Percentiles rank a stretch among this genome's conserved stretches.
phyloP scores from a whole-genome alignment of 64 coral and sea anemone genomes.

The Montipora capricornis region DNA sequence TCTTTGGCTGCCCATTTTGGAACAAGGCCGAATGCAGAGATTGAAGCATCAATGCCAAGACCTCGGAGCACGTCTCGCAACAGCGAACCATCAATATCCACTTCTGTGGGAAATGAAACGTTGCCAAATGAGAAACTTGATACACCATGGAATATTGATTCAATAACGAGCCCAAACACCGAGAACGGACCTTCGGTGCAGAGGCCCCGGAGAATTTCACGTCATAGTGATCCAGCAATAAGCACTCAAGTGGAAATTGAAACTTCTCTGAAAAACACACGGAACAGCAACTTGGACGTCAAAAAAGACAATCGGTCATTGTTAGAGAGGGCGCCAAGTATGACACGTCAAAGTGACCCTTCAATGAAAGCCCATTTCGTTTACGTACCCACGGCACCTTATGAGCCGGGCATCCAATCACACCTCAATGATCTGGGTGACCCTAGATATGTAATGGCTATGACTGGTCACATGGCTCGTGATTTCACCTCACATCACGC shows the following conservation, averaged over 20 bases:
- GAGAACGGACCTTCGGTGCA: background rate
- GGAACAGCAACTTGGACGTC: background rate
- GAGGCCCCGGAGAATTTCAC: background rate
- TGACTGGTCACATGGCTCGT: background rate
- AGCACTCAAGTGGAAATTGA: background rate
- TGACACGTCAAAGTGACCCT: background rate
- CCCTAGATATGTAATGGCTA: background rate
- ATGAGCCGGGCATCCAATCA: background rate
- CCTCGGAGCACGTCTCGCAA: background rate
- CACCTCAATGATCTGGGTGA: slow-evolving; percentile 32
- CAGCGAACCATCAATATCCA: background rate
- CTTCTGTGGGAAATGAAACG: background rate
- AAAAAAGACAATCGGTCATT: background rate
- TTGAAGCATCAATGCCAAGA: background rate
- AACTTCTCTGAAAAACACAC: background rate
- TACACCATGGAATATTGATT: background rate
- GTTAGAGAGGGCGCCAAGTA: background rate
- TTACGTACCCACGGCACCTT: background rate
- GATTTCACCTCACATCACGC: background rate
- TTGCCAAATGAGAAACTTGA: background rate
- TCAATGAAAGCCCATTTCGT: background rate
- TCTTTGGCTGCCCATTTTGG: background rate
- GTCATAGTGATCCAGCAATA: background rate
- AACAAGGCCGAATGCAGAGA: background rate
- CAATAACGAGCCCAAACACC: background rate